Evolutionary conservation across 1,140 invertebrate species (phyloP).

Genomic region (Brachionus koreanus): DNA sequence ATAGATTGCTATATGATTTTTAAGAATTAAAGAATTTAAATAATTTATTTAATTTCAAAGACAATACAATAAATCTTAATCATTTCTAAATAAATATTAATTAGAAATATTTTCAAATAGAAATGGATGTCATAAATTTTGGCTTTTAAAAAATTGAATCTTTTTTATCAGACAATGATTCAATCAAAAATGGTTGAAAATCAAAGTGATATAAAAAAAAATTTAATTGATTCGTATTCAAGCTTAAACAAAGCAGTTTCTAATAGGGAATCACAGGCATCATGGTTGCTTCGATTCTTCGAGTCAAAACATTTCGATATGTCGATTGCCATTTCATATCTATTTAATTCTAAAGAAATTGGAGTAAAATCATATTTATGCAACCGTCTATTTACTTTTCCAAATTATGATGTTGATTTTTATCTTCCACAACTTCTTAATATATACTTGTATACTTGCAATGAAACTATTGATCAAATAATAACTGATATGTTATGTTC

Average conservation of each 20-base stretch:
- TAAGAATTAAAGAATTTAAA: too few species aligned
- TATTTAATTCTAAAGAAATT: constrained; percentile 96
- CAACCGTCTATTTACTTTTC: constrained; percentile 92
- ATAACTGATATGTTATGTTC: neutral
- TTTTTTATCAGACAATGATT: neutral
- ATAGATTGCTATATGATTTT: too few species aligned
- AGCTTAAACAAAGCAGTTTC: neutral
- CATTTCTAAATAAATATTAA: too few species aligned
- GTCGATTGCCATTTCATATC: constrained; percentile 92
- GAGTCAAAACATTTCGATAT: constrained; percentile 95
- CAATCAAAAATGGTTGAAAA: neutral
- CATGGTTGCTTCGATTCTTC: constrained; percentile 78
- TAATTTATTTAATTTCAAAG: too few species aligned
- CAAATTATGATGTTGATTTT: constrained; percentile 85
- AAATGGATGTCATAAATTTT: neutral
- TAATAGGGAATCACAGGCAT: constrained; percentile 47
- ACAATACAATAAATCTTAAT: too few species aligned
- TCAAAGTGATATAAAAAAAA: neutral
- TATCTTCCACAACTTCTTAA: constrained; percentile 94
- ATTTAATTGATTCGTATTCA: neutral
- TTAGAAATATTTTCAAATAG: neutral
- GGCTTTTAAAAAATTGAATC: neutral
- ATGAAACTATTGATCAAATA: constrained; percentile 46
- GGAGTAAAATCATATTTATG: constrained; percentile 86
- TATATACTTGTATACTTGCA: constrained; percentile 96